phyloP scores from a whole-genome alignment of 2,888 invertebrate genomes.

The Nephrocerus scutellatus region DNA sequence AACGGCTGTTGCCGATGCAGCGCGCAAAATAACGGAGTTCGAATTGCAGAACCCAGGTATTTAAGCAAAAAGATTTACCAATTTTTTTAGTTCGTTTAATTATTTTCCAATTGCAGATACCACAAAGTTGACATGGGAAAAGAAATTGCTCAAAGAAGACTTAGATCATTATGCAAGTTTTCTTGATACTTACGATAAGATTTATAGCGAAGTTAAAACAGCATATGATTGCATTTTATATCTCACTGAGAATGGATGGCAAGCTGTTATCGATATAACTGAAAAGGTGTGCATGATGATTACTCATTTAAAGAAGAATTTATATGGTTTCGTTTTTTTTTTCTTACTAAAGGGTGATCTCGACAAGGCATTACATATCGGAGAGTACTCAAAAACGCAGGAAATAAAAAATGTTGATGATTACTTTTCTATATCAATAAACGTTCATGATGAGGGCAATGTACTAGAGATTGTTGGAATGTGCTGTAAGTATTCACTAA shows the following conservation, averaged over 20 bases:
- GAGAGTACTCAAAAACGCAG: slow-evolving; percentile 72
- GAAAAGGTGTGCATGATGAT: slow-evolving; percentile 29
- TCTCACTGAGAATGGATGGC: slow-evolving; percentile 87
- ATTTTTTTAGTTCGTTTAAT: background rate
- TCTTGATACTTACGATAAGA: slow-evolving; percentile 76
- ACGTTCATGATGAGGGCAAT: slow-evolving; percentile 86
- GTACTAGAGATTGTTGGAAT: slow-evolving; percentile 87
- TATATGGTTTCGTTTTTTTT: slow-evolving; percentile 49
- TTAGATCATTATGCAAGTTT: slow-evolving; percentile 79
- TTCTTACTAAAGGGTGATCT: slow-evolving; percentile 66
- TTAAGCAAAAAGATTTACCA: background rate
- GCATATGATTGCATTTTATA: slow-evolving; percentile 91
- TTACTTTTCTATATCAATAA: slow-evolving; percentile 80
- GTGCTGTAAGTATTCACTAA: slow-evolving; percentile 80
- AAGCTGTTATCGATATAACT: slow-evolving; percentile 40
- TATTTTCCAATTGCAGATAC: slow-evolving; percentile 35
- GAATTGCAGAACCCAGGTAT: slow-evolving; percentile 58
- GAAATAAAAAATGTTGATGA: slow-evolving; percentile 76
- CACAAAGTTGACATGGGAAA: slow-evolving; percentile 54
- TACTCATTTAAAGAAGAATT: slow-evolving; percentile 15
- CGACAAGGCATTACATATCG: slow-evolving; percentile 66
- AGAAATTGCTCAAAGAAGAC: slow-evolving; percentile 83
- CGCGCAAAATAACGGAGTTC: slow-evolving; percentile 67
- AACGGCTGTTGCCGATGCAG: slow-evolving; percentile 67
- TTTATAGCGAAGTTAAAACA: slow-evolving; percentile 78